Conservation (phyloP, 2,888 invertebrate genomes). For the Copidosoma aretas region DNA sequence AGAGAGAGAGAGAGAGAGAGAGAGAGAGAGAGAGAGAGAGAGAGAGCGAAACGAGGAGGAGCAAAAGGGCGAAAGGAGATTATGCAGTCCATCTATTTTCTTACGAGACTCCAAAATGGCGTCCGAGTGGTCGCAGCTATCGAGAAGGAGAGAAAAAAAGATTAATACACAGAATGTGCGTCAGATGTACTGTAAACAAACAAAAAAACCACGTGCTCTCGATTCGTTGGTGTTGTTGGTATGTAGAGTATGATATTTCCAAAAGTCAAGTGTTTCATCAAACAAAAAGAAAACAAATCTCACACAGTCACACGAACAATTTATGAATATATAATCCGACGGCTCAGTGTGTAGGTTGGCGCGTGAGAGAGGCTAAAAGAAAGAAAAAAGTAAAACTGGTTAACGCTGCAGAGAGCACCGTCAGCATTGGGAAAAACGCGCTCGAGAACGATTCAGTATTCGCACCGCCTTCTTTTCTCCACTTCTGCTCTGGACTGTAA, state of each 20-base stretch:
- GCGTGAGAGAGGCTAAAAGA: not conserved
- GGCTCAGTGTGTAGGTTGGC: conserved; percentile 10
- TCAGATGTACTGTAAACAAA: not conserved
- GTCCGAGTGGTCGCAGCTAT: conserved; percentile 22
- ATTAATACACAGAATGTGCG: not conserved
- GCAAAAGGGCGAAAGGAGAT: too few species aligned
- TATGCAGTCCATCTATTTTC: conserved; percentile 28
- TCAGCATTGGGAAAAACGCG: conserved; percentile 13
- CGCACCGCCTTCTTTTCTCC: conserved; percentile 1
- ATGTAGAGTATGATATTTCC: conserved; percentile 32
- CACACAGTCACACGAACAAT: not conserved
- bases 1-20: too few species aligned
- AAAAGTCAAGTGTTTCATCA: conserved; percentile 10
- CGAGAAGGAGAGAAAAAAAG: too few species aligned
- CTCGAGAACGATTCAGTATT: not conserved
- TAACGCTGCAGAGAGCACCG: conserved; percentile 3
- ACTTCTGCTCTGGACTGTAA: too few species aligned
- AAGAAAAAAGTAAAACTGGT: not conserved
- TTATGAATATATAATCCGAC: not conserved
- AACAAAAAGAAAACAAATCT: conserved; percentile 13
- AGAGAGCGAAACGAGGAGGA: too few species aligned
- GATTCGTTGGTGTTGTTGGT: conserved; percentile 38
- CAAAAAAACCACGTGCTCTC: conserved; percentile 16
- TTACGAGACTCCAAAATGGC: conserved; percentile 13
- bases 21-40: too few species aligned